A percentile compares a stretch with the other conserved stretches of the same genome.
phyloP scores from a whole-genome alignment of 2,113 vertebrate genomes.

The Lipotes vexillifer region DNA sequence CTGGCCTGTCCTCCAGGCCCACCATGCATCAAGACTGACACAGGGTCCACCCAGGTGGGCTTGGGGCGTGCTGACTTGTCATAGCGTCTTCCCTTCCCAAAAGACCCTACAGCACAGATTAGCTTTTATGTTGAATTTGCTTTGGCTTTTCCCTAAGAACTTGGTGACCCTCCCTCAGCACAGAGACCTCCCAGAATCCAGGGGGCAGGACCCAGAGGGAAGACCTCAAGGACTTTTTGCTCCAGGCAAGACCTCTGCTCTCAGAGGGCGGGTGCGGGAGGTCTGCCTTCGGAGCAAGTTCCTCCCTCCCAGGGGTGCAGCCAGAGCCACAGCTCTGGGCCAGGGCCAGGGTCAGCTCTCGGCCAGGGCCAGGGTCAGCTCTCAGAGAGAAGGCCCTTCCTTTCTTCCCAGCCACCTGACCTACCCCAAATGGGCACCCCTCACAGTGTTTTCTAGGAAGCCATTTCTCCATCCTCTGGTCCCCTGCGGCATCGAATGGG shows the following conservation, averaged over 20 bases:
- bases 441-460: background rate
- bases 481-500: rapidly evolving
- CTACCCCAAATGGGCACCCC: rapidly evolving
- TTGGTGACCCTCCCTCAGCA: background rate
- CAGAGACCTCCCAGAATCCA: background rate
- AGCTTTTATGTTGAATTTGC: background rate
- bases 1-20: background rate
- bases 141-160: background rate
- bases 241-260: background rate
- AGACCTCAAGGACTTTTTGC: too few relatives aligned
- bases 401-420: background rate
- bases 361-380: background rate
- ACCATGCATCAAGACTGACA: background rate
- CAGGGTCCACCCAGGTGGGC: background rate
- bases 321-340: background rate
- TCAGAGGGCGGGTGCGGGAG: background rate
- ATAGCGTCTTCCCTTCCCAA: background rate
- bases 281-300: background rate
- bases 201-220: background rate
- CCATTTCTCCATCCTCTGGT: background rate
- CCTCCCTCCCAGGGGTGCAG: background rate
- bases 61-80: background rate
- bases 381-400: background rate
- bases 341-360: background rate
- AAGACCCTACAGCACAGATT: background rate